Percentiles rank a stretch among this genome's conserved stretches.
Evolutionary conservation across 37 sponge, comb jelly and placozoan species (phyloP).

Genomic region (Bolinopsis microptera): DNA sequence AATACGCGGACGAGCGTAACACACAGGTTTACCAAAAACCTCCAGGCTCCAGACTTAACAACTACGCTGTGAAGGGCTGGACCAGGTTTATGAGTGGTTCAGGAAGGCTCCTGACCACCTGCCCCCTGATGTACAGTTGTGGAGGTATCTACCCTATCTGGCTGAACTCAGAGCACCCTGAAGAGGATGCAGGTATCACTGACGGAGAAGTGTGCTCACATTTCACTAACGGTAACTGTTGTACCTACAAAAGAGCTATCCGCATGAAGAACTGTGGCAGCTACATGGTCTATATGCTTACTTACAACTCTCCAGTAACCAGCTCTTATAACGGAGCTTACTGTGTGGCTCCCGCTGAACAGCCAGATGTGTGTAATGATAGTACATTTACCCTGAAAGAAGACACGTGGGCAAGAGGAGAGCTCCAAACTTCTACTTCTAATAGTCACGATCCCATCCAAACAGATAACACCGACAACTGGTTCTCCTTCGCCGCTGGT

Average conservation of each 20-base stretch:
- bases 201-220: constrained; percentile 28
- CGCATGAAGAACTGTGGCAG: constrained; percentile 31
- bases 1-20: background rate
- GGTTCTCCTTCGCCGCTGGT: constrained; percentile 23
- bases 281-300: constrained; percentile 39
- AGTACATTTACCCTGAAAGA: background rate
- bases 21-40: background rate
- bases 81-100: background rate
- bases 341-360: background rate
- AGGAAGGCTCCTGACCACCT: background rate
- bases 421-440: background rate
- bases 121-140: constrained; percentile 34
- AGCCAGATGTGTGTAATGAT: constrained; percentile 32
- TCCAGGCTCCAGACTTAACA: background rate
- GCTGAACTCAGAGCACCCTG: constrained; percentile 49
- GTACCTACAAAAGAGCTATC: background rate
- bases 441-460: background rate
- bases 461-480: constrained; percentile 44
- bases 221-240: background rate
- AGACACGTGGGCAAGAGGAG: constrained; percentile 3
- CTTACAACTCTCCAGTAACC: background rate
- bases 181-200: background rate
- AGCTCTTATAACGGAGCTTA: background rate
- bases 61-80: constrained; percentile 23
- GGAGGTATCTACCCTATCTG: constrained; percentile 11